Evolutionary conservation across 2,113 vertebrate genomes (phyloP), one percentile per base, ranked within the genome.

Genomic region (Carassius gibelio): DNA sequence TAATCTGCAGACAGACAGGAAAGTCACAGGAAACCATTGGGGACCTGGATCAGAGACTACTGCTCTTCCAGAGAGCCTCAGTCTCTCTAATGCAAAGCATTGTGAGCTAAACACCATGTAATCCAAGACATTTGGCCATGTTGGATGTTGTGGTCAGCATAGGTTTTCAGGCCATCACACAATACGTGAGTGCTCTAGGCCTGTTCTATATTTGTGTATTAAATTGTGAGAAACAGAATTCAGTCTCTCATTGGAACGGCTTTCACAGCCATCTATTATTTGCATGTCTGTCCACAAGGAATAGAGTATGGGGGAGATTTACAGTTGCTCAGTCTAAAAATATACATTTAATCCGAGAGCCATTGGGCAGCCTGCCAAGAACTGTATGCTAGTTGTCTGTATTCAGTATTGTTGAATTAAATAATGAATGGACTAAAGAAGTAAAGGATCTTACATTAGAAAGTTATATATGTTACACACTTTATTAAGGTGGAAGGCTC

Each of bases 11-110:
- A 74, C 75, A 42, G 62, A 81, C 57, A 15, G 82, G 76, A 71
- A 85, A 81, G 84, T 74, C 72, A 78, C 71, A 57, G 62, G 42
- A 72, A 81, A 77, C 74, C 61, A n/a, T 69, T 4, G 26, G 84
- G 81, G 81, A 88, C 48, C 26, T 52, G 76, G 88, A 83, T 89
- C 89, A 90, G 81, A 85, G 75, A 62, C 69, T 75, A 82, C 42
- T 48, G 69, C 81, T 75, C 75, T 78, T 42, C 78, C 36, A 75
- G 14, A 17, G n/a, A 61, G 57, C 57, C 74, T 30, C 45, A 26
- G 5, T 55, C 48, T 55, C 75, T 76, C 50, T 19, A 57, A 77
- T 34, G 50, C 9, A 36, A 59, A 21, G 17, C 2, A 59, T 77
- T 77, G 30, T 77, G 30, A 5, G 17, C 50, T 34, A 21, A 77